A percentile compares a stretch with the other conserved stretches of the same genome.
phyloP scores from a whole-genome alignment of 1,140 invertebrate genomes.

The Drosophila tsacasi region DNA sequence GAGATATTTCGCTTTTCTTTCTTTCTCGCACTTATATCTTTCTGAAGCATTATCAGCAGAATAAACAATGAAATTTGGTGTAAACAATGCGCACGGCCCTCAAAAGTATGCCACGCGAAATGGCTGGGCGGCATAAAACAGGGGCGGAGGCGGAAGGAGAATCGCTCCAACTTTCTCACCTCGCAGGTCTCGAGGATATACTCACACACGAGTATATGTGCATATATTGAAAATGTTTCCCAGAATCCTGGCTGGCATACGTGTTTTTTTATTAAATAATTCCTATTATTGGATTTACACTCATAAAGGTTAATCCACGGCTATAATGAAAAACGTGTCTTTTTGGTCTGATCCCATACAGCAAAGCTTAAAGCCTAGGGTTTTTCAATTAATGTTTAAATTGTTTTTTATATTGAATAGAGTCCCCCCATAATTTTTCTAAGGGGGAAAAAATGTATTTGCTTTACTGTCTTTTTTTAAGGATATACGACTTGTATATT shows the following conservation, averaged over 20 bases:
- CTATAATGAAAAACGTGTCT: slow-evolving; percentile 5
- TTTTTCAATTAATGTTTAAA: background rate
- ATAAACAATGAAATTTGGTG: slow-evolving; percentile 62
- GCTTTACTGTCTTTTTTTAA: too few species aligned
- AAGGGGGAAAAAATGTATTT: too few species aligned
- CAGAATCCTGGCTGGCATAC: background rate
- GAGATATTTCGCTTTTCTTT: slow-evolving; percentile 27
- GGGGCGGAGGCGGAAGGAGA: slow-evolving; percentile 1
- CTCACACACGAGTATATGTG: too few species aligned
- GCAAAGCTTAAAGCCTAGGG: too few species aligned
- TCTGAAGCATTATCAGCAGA: slow-evolving; percentile 39
- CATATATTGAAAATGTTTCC: background rate
- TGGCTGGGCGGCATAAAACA: background rate
- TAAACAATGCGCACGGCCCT: slow-evolving; percentile 53
- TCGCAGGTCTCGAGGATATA: background rate
- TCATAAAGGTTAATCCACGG: background rate
- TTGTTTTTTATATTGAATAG: background rate
- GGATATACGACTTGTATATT: background rate
- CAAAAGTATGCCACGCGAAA: slow-evolving; percentile 50
- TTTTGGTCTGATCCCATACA: background rate
- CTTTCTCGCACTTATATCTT: slow-evolving; percentile 16
- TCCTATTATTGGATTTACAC: slow-evolving; percentile 10
- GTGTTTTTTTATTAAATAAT: slow-evolving; percentile 6
- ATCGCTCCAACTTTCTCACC: slow-evolving; percentile 10
- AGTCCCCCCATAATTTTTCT: background rate